phyloP scores from a whole-genome alignment of 1,140 invertebrate species.

The Drosophila equinoxialis region DNA sequence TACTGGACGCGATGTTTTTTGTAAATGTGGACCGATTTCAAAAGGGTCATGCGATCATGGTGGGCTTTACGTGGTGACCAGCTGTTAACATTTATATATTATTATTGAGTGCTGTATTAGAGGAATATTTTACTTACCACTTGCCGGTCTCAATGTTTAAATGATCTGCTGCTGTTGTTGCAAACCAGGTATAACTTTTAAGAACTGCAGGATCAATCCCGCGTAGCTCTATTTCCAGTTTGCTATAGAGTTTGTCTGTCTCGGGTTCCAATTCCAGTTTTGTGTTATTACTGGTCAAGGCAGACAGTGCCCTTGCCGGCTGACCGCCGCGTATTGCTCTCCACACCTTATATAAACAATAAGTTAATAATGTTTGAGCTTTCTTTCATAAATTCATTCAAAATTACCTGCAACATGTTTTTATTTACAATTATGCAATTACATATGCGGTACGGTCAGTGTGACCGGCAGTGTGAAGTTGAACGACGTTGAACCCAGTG shows the following conservation, averaged over 20 bases:
- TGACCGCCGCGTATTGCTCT: constrained; percentile 46
- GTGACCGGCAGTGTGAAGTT: no score
- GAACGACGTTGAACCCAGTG: no score
- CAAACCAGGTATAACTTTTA: constrained; percentile 94
- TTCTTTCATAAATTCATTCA: constrained; percentile 38
- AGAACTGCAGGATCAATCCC: constrained; percentile 94
- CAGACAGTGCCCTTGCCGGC: constrained; percentile 44
- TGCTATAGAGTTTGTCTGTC: constrained; percentile 91
- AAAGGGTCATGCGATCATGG: constrained; percentile 90
- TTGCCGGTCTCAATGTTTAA: constrained; percentile 90
- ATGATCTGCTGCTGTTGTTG: constrained; percentile 90
- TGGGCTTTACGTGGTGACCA: constrained; percentile 88
- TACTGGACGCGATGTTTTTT: constrained; percentile 98
- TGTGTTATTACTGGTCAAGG: constrained; percentile 27
- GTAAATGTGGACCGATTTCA: constrained; percentile 95
- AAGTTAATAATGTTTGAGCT: neutral
- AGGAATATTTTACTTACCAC: constrained; percentile 85
- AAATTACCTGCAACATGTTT: constrained; percentile 64
- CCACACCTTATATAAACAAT: constrained; percentile 20
- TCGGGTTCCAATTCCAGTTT: constrained; percentile 32
- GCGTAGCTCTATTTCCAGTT: constrained; percentile 93
- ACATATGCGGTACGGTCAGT: no score
- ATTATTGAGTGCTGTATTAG: neutral
- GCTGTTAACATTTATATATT: constrained; percentile 84
- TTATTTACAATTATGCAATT: constrained; percentile 75